Percentiles rank a stretch among this genome's conserved stretches.
phyloP scores from a whole-genome alignment of 1,140 invertebrate genomes.

The Rhynchophorus ferrugineus region DNA sequence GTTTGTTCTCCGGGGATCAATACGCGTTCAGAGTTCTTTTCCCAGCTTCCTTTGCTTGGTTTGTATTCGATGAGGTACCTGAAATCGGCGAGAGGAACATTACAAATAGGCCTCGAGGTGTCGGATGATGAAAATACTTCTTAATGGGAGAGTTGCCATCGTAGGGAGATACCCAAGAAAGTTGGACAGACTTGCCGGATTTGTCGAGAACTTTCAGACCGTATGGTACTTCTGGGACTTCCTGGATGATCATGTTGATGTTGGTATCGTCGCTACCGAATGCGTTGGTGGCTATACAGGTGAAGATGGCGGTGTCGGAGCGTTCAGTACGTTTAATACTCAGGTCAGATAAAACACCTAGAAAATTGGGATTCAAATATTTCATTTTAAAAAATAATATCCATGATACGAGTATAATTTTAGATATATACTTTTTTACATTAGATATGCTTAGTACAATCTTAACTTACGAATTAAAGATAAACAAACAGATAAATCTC shows the following conservation, averaged over 20 bases:
- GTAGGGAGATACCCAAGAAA: constrained; percentile 90
- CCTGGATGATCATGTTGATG: constrained; percentile 93
- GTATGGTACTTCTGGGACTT: constrained; percentile 88
- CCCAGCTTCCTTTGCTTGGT: constrained; percentile 77
- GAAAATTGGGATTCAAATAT: not conserved
- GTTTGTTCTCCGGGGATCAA: constrained; percentile 78
- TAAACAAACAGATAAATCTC: no score
- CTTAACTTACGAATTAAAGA: no score
- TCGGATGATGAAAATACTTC: constrained; percentile 44
- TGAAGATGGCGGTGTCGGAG: constrained; percentile 87
- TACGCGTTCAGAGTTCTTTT: constrained; percentile 75
- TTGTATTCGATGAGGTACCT: constrained; percentile 91
- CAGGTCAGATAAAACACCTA: constrained; percentile 73
- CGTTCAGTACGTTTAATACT: constrained; percentile 84
- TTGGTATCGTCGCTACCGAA: constrained; percentile 93
- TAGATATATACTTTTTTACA: no score
- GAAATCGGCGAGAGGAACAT: not conserved
- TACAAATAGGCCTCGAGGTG: no score
- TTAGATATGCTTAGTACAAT: no score
- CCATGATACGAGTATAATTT: no score
- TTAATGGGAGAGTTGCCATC: constrained; percentile 92
- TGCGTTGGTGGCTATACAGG: constrained; percentile 89
- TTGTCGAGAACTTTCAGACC: constrained; percentile 86
- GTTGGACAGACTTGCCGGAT: constrained; percentile 79
- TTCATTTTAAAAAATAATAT: no score